These are phyloP conservation scores for Phoenicopterus ruber DNA, from an alignment of 2,113 vertebrate species.

Conservation along the genomic window DNA sequence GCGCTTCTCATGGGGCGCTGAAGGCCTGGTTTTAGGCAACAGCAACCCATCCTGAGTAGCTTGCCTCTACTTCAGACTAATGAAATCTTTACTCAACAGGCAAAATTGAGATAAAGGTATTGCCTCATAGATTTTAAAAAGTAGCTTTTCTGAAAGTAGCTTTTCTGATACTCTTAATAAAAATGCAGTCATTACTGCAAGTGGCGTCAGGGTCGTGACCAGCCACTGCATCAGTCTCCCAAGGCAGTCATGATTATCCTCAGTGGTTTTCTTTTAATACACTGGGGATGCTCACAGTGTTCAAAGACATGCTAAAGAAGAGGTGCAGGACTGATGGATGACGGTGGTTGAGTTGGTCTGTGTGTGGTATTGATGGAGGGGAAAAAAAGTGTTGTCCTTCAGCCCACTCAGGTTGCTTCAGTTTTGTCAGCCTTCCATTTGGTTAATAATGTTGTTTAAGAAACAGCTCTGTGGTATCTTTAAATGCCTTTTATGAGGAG, in stretches of 20 bases:
- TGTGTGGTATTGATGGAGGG: not conserved
- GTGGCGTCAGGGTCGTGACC: not conserved
- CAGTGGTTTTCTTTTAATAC: not conserved
- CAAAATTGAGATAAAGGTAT: not conserved
- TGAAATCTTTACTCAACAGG: not conserved
- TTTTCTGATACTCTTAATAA: not conserved
- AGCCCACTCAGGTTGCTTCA: not conserved
- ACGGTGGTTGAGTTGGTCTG: not conserved
- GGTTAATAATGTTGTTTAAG: not conserved
- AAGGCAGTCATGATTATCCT: not conserved
- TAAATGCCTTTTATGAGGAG: not conserved
- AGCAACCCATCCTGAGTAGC: not conserved
- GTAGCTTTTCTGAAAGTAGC: not conserved
- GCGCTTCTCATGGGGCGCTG: accelerated
- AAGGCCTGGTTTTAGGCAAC: not conserved
- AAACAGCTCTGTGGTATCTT: not conserved
- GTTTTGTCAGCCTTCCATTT: not conserved
- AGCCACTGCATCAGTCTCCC: not conserved
- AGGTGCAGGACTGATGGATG: not conserved
- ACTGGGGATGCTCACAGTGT: accelerated
- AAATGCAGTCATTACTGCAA: not conserved
- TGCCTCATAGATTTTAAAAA: not conserved
- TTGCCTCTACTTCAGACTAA: not conserved
- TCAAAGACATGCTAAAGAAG: not conserved
- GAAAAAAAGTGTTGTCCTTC: not conserved